These are phyloP conservation scores for Aeoliscus strigatus DNA, from an alignment of 2,797 vertebrate genomes.

Conservation along the genomic window DNA sequence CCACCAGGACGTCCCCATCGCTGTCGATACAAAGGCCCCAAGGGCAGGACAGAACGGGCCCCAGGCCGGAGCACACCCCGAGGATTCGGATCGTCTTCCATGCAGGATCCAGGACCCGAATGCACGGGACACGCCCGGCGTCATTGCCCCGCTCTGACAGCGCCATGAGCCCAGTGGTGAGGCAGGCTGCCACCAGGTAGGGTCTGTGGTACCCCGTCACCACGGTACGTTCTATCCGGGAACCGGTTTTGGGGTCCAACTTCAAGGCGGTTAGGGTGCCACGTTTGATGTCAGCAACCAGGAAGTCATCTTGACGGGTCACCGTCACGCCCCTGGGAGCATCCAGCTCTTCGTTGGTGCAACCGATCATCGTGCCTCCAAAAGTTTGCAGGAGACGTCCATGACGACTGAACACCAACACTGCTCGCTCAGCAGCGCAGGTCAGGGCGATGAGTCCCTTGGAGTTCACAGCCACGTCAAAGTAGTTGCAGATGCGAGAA, in stretches of 20 bases:
- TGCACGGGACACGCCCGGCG: slow-evolving; percentile 74
- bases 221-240: slow-evolving; percentile 70
- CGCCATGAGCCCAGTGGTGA: slow-evolving; percentile 72
- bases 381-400: slow-evolving; percentile 80
- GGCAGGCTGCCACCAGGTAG: slow-evolving; percentile 76
- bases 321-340: slow-evolving; percentile 78
- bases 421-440: slow-evolving; percentile 71
- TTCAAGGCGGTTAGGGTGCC: slow-evolving; percentile 74
- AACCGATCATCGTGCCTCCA: slow-evolving; percentile 63
- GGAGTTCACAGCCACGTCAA: slow-evolving; percentile 80
- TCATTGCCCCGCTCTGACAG: slow-evolving; percentile 79
- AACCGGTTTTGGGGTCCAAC: slow-evolving; percentile 72
- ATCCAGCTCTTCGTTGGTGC: slow-evolving; percentile 71
- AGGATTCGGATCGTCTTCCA: slow-evolving; percentile 77
- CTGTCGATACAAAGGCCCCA: slow-evolving; percentile 82
- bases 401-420: slow-evolving; percentile 77
- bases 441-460: slow-evolving; percentile 79
- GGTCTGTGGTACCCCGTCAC: slow-evolving; percentile 78
- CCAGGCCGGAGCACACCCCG: slow-evolving; percentile 74
- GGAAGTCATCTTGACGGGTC: slow-evolving; percentile 71
- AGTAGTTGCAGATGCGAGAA: slow-evolving; percentile 75
- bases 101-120: slow-evolving; percentile 75
- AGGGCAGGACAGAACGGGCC: slow-evolving; percentile 74
- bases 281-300: slow-evolving; percentile 79
- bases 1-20: slow-evolving; percentile 78